Evolutionary conservation across 2,888 invertebrate species (phyloP).

Genomic region (Archips crataeganus): DNA sequence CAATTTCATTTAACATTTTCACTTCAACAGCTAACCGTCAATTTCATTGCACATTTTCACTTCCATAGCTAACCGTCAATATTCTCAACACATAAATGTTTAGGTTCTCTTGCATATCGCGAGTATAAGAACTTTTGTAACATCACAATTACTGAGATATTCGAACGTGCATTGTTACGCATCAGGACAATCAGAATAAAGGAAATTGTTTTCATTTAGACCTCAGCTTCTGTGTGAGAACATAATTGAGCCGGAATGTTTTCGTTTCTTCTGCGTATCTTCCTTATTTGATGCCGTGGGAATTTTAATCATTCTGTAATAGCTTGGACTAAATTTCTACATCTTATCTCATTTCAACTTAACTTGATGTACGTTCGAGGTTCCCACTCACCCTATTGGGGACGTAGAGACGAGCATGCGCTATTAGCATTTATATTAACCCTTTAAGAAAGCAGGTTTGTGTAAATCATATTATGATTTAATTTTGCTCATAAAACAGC

Average conservation of each 20-base stretch:
- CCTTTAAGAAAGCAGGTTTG: constrained; percentile 69
- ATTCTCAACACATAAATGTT: constrained; percentile 15
- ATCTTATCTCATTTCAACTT: constrained; percentile 7
- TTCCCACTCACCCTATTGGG: constrained; percentile 18
- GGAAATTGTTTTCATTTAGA: constrained; percentile 4
- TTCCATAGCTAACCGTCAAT: constrained; percentile 52
- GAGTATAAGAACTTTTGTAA: neutral
- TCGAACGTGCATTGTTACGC: too few species aligned
- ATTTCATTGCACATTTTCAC: constrained; percentile 58
- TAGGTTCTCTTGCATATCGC: neutral
- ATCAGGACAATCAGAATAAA: neutral
- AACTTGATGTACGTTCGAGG: constrained; percentile 5
- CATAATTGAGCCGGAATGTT: constrained; percentile 14
- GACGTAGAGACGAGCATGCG: constrained; percentile 45
- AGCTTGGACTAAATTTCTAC: neutral
- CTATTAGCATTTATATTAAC: constrained; percentile 81
- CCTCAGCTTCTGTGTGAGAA: neutral
- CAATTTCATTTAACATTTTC: constrained; percentile 61
- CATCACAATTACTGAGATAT: too few species aligned
- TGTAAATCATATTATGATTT: constrained; percentile 63
- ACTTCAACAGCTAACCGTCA: constrained; percentile 54
- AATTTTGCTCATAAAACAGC: constrained; percentile 46
- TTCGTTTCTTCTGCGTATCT: constrained; percentile 4
- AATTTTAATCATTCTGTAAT: constrained; percentile 15
- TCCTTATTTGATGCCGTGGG: constrained; percentile 6